Base-by-base conservation (phyloP, 2,888 invertebrate species). In the Nysson spinosus region DNA sequence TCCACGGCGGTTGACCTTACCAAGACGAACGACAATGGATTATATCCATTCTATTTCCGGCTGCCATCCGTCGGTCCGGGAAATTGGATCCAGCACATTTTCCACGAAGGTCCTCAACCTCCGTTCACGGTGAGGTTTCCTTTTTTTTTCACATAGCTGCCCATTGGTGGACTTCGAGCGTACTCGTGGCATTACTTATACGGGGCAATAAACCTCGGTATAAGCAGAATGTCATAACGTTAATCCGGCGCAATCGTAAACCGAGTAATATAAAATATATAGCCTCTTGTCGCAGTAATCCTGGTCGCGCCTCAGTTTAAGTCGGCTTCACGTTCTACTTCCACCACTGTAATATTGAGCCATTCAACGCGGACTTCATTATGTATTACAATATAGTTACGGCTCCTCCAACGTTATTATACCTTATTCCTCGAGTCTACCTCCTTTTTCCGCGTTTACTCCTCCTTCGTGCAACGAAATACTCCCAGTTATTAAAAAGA, bases 171-270 rank as follows among this genome's bases (percentile, higher is more conserved):
- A 14, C 35, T 11, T 28, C 19, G 9, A 4, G 6, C 35, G 43
- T 32, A 16, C 28, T 52, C 40, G 1, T 14, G 43, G 35, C 57
- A 47, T 64, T 57, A 63, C 62, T 64, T 58, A 52, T 61, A 61
- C 32, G 49, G 34, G 35, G 26, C 22, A 17, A 37, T 67, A 55
- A 70, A 73, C 56, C 52, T 30, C 47, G 17, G 46, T 37, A 55
- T 72, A 57, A 63, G 56, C 54, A 51, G 42, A 26, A 39, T 28
- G 44, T 46, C 56, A 16, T 68, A 64, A 68, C 49, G 50, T 74
- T 74, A 75, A 75, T 75, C 62, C 54, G 16, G 49, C 9, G 34
- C 64, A 68, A 65, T 71, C 64, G 56, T 71, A 74, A 74, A 68
- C 35, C 56, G 52, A 35, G 62, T 56, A 62, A 68, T 71, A 65